Evolutionary conservation across 2,113 vertebrate species (phyloP).

Genomic region (Myrmophylax atrothorax): DNA sequence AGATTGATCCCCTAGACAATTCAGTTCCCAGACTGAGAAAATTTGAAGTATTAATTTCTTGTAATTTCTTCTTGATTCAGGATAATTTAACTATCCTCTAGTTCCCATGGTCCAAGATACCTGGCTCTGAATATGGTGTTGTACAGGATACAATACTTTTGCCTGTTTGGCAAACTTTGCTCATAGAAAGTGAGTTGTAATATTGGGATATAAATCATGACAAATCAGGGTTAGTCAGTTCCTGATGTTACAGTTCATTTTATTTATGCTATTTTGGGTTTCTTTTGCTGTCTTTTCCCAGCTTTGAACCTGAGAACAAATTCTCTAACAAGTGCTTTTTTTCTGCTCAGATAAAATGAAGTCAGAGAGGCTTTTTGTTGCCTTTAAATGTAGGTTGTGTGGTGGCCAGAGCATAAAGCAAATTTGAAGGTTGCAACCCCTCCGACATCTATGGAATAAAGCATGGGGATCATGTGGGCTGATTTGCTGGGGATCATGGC

Average conservation of each 20-base stretch:
- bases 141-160: not conserved
- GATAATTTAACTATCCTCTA: not conserved
- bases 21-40: conserved; percentile 62
- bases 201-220: not conserved
- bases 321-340: not conserved
- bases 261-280: not conserved
- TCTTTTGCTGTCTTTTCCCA: not conserved
- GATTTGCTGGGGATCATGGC: not conserved
- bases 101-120: not conserved
- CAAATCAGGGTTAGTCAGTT: not conserved
- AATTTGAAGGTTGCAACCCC: not conserved
- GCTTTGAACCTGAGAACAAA: not conserved
- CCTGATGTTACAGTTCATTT: not conserved
- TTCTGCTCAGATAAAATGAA: not conserved
- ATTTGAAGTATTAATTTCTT: conserved; percentile 51
- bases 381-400: not conserved
- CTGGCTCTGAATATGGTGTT: not conserved
- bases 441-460: not conserved
- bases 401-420: not conserved
- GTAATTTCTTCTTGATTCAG: not conserved
- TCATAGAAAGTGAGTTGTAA: not conserved
- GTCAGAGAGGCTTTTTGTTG: not conserved
- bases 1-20: conserved; percentile 55
- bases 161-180: not conserved
- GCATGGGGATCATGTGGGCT: not conserved